A percentile compares a stretch with the other conserved stretches of the same genome.
phyloP scores from a whole-genome alignment of 2,888 invertebrate species.

The Hipparchia semele region DNA sequence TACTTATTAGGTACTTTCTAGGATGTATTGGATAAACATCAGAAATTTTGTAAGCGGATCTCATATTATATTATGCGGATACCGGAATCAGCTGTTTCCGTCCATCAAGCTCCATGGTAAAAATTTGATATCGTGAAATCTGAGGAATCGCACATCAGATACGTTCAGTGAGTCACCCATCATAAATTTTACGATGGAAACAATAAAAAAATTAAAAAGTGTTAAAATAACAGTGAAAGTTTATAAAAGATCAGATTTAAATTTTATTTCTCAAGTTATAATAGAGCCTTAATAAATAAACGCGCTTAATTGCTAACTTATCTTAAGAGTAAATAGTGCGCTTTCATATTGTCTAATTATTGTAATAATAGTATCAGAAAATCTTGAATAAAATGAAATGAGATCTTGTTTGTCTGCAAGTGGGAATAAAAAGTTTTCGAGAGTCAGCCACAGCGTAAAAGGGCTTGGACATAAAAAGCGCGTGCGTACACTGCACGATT shows the following conservation, averaged over 20 bases:
- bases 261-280: constrained; percentile 8
- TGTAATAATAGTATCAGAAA: constrained; percentile 6
- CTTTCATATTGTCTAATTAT: constrained; percentile 15
- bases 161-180: not conserved
- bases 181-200: not conserved
- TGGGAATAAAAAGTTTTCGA: constrained; percentile 16
- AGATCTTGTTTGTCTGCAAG: constrained; percentile 18
- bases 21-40: not conserved
- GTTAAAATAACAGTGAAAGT: constrained; percentile 1
- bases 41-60: not conserved
- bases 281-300: constrained; percentile 10
- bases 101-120: too few relatives aligned
- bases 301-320: not conserved
- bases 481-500: not conserved
- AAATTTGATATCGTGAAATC: not conserved
- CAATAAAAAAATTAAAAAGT: not conserved
- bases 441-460: constrained; percentile 1
- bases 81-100: constrained; percentile 9
- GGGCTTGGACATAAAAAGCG: not conserved
- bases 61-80: not conserved
- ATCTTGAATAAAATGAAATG: constrained; percentile 3
- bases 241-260: not conserved
- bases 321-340: constrained; percentile 2
- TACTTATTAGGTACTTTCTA: too few relatives aligned
- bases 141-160: not conserved